Percentiles rank a stretch among this genome's conserved stretches.
Evolutionary conservation across 2,113 vertebrate species (phyloP).

Genomic region (Spilogale gracilis): DNA sequence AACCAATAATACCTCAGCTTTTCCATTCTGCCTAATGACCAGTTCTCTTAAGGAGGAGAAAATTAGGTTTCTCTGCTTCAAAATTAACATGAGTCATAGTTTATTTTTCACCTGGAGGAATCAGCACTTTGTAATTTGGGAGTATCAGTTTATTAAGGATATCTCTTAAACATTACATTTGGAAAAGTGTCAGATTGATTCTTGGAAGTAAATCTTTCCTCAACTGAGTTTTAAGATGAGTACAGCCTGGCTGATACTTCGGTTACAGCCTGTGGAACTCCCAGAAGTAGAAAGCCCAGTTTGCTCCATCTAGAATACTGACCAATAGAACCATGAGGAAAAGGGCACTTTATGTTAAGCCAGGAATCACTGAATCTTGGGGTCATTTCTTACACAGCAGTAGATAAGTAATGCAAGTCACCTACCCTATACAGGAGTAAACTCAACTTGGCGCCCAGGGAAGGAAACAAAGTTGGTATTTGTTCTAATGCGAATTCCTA

Average conservation of each 20-base stretch:
- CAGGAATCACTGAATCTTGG: neutral
- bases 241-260: neutral
- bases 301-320: neutral
- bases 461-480: neutral
- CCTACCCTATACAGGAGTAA: neutral
- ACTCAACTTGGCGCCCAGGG: neutral
- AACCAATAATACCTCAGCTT: neutral
- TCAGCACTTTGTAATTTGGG: neutral
- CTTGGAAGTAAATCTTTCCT: neutral
- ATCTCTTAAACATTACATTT: conserved; percentile 3
- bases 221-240: neutral
- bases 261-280: neutral
- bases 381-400: neutral
- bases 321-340: neutral
- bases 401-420: neutral
- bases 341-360: neutral
- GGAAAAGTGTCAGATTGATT: neutral
- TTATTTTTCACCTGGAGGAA: neutral
- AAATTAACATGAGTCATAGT: neutral
- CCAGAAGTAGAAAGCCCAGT: neutral
- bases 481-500: neutral
- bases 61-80: neutral
- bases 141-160: neutral
- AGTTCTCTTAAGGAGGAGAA: neutral
- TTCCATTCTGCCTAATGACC: neutral